Evolutionary conservation across 1,140 invertebrate species (phyloP), one percentile per base, ranked within the genome.

Genomic region (Drusus annulatus): DNA sequence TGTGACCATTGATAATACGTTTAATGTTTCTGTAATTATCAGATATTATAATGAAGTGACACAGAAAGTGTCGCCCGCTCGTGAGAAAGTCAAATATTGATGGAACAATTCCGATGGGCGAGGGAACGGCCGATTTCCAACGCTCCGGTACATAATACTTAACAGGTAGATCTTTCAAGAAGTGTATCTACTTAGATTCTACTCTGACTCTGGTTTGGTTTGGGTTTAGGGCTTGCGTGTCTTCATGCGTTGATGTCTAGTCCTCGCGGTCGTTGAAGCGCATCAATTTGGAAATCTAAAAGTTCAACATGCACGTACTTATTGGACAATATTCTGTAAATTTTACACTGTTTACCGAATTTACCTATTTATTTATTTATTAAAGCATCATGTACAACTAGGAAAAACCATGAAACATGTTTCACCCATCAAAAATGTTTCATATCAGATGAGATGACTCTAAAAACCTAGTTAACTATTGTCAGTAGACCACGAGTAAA

Each of bases 41-140:
- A 83, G 79, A 80, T 74, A 69, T 75, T 71, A 75, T 83, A 83
- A 83, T 80, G 78, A 83, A 80, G 81, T 77, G 65, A 78, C 78
- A 60, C 74, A 62, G 75, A 74, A 79, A 80, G 63, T 83, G 81
- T 83, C 71, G 76, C 76, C 63, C 45, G 74, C 69, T 60, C 81
- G 81, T 83, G 81, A 80, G 81, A 83, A 83, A 83, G 56, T 74
- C 81, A 83, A 83, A 83, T 80, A 83, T 83, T 80, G 81, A 60
- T 83, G 75, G 65, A 80, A 83, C 81, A 69, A 80, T 74, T 74
- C 51, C 54, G 17, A 74, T 58, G 52, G 71, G 52, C 52, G 50
- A 74, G 71, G 51, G 54, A 58, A 54, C 51, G 71, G 54, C 50
- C 51, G 69, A 74, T 74, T 74, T 74, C 71, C 71, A 58, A 74